Base-by-base conservation (phyloP, 2,113 vertebrate genomes). In the Crotalus helleri region DNA sequence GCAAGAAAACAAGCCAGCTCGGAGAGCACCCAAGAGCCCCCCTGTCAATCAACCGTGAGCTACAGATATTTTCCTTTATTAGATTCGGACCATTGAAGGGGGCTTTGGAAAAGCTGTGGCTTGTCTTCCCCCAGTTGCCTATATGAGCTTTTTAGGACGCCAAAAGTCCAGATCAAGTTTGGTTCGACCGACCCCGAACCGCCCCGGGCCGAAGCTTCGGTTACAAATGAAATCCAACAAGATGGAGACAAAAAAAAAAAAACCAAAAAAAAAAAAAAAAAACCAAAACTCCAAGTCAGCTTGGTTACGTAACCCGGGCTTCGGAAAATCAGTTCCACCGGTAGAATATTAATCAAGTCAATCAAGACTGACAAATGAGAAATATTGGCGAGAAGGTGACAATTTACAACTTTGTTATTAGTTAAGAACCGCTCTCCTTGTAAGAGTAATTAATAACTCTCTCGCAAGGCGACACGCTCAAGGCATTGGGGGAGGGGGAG, bases 341-440 rank as follows among this genome's bases (percentile, higher is more conserved):
- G 91, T 39, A 74, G 95, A 97, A 97, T 97, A 97, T 97, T 97
- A 97, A 97, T 97, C 97, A 97, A 97, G 97, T 98, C 97, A 97
- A 97, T 97, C 97, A 97, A 94, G 96, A 94, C 92, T 98, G 98
- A 98, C 98, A 98, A 96, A 98, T 97, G 97, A 97, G 97, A 97
- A 97, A 97, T 98, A 97, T 97, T 95, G 95, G 96, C 96, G 95
- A 95, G 97, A 97, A 97, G 96, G 97, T 96, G 97, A 95, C 96
- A 97, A 98, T 98, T 98, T 97, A 98, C 97, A 98, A 98, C 96
- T 98, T 98, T 96, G 97, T 97, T 97, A 97, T 98, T 98, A 98
- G 97, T 98, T 98, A 97, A 98, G 97, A 98, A 97, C 97, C 93
- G 93, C 95, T 96, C 91, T 96, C 96, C 96, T 98, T 98, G 97